These are phyloP conservation scores for Arctopsyche grandis DNA, from an alignment of 1,140 invertebrate genomes.

Conservation along the genomic window DNA sequence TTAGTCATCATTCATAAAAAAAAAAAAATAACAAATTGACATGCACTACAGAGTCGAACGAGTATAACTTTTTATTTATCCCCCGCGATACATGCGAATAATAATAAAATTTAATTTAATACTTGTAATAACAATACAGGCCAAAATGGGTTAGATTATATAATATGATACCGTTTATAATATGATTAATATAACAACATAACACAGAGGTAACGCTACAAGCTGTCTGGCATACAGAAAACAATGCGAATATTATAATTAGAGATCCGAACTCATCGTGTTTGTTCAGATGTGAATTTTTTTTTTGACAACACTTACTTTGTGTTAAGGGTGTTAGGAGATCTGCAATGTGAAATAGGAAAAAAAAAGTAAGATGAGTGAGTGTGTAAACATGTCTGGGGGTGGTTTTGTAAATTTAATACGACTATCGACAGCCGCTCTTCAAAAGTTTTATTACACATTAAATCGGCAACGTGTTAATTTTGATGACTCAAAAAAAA, in stretches of 20 bases:
- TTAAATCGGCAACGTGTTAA: too few species aligned
- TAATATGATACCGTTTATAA: too few species aligned
- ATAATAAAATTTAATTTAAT: too few species aligned
- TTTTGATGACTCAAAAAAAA: conserved; percentile 28
- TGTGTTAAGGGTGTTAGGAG: conserved; percentile 53
- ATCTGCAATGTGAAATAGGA: conserved; percentile 48
- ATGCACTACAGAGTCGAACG: conserved; percentile 7
- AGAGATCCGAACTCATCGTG: conserved; percentile 32
- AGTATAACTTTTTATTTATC: neutral
- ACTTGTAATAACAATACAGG: too few species aligned
- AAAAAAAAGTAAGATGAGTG: conserved; percentile 35
- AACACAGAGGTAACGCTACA: too few species aligned
- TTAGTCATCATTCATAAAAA: conserved; percentile 25
- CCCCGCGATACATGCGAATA: too few species aligned
- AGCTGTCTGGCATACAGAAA: conserved; percentile 6
- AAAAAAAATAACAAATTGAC: conserved; percentile 20
- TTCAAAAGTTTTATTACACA: too few species aligned
- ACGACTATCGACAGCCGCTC: too few species aligned
- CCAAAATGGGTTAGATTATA: neutral
- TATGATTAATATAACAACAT: neutral
- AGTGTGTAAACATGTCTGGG: neutral
- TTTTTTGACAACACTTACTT: conserved; percentile 51
- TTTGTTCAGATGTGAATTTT: conserved; percentile 22
- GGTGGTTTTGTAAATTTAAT: too few species aligned
- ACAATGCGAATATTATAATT: conserved; percentile 8